phyloP scores from a whole-genome alignment of 2,113 vertebrate genomes.

The Falcunculus frontatus region DNA sequence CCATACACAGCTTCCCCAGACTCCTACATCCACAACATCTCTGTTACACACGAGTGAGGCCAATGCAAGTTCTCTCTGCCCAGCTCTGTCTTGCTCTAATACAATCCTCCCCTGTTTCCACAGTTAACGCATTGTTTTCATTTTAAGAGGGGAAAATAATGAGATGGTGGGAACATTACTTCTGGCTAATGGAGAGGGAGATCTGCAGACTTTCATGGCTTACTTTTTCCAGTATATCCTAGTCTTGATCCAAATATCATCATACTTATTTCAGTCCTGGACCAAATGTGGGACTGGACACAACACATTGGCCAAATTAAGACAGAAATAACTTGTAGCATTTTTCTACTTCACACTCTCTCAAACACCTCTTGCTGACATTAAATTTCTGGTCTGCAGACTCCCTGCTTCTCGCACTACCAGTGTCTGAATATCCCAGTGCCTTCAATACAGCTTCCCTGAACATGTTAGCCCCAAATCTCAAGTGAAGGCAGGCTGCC shows the following conservation, averaged over 20 bases:
- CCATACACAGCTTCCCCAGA: neutral
- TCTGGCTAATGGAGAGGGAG: neutral
- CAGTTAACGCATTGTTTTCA: neutral
- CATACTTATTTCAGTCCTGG: slow-evolving; percentile 16
- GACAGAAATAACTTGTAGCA: slow-evolving; percentile 15
- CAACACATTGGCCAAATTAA: neutral
- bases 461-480: rapidly evolving
- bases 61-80: neutral
- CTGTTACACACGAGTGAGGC: neutral
- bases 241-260: slow-evolving; percentile 29
- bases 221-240: slow-evolving; percentile 27
- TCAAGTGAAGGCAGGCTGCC: neutral
- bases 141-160: slow-evolving; percentile 48
- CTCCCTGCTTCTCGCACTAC: neutral
- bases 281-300: neutral
- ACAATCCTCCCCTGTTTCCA: slow-evolving; percentile 10
- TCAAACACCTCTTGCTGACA: slow-evolving; percentile 3
- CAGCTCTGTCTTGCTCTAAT: neutral
- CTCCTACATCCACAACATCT: neutral
- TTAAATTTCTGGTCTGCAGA: slow-evolving; percentile 54
- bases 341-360: neutral
- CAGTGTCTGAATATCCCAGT: neutral
- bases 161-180: slow-evolving; percentile 17
- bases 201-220: neutral
- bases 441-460: neutral